Conservation (phyloP, 1,140 invertebrate genomes). For the Drosophila athabasca region DNA sequence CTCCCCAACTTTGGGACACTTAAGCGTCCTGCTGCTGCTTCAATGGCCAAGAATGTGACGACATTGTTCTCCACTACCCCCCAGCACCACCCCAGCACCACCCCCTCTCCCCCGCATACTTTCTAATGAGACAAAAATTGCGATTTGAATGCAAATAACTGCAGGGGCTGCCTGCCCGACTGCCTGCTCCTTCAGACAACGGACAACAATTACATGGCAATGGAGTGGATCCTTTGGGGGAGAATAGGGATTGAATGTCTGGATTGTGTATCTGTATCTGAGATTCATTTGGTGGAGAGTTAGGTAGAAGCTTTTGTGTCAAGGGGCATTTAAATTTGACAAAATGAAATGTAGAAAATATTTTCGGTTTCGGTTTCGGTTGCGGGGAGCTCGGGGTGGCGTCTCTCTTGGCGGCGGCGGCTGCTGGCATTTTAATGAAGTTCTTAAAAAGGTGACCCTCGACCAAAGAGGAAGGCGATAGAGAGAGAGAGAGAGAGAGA, state of each 20-base stretch:
- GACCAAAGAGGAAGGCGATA: no score
- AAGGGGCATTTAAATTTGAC: conserved; percentile 72
- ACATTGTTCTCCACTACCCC: not conserved
- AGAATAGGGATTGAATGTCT: not conserved
- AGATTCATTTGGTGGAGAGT: conserved; percentile 10
- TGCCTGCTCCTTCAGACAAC: conserved; percentile 57
- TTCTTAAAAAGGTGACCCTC: conserved; percentile 43
- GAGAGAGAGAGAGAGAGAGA: not conserved
- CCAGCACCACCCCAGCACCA: not conserved
- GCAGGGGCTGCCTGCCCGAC: conserved; percentile 42
- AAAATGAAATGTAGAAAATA: conserved; percentile 72
- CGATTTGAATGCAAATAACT: conserved; percentile 82
- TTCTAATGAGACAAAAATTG: conserved; percentile 79
- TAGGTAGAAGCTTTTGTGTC: conserved; percentile 55
- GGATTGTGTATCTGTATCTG: conserved; percentile 1
- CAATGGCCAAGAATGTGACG: conserved; percentile 35
- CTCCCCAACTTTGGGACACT: conserved; percentile 71
- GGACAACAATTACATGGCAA: conserved; percentile 74
- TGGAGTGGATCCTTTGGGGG: conserved; percentile 18
- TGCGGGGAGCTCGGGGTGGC: conserved; percentile 18
- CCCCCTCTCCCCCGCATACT: conserved; percentile 23
- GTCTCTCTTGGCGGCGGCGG: conserved; percentile 1
- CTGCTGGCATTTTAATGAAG: conserved; percentile 72
- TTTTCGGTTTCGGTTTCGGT: conserved; percentile 62
- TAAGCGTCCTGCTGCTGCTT: conserved; percentile 57